Evolutionary conservation across 2,113 vertebrate genomes (phyloP).

Genomic region (Chlamydotis undulata): DNA sequence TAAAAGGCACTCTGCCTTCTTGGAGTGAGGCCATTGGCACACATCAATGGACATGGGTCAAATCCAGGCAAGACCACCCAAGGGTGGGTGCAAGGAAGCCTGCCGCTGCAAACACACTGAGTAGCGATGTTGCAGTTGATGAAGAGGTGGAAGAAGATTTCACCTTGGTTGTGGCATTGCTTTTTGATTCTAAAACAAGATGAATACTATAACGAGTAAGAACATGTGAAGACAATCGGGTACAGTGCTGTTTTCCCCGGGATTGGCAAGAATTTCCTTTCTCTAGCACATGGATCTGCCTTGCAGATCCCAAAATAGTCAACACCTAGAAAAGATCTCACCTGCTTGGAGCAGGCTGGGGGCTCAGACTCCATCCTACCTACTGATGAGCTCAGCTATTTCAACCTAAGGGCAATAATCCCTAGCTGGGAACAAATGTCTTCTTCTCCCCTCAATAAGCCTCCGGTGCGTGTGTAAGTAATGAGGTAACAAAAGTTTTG

Average conservation of each 20-base stretch:
- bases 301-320: neutral
- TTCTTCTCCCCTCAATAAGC: neutral
- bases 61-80: neutral
- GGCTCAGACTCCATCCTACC: neutral
- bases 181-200: neutral
- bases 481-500: neutral
- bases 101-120: neutral
- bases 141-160: neutral
- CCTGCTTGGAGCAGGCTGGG: neutral
- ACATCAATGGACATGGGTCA: accelerated
- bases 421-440: neutral
- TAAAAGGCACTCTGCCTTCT: neutral
- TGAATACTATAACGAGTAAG: neutral
- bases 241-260: neutral
- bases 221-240: neutral
- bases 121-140: too few species aligned
- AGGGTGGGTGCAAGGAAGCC: neutral
- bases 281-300: neutral
- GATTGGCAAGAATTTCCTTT: neutral
- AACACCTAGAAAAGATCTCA: neutral
- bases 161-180: neutral
- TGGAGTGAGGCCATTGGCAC: neutral
- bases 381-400: neutral
- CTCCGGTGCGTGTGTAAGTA: neutral
- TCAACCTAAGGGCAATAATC: neutral